A percentile compares a stretch with the other conserved stretches of the same genome.
Evolutionary conservation across 1,140 invertebrate genomes (phyloP).

Genomic region (Platorchestia sp.): DNA sequence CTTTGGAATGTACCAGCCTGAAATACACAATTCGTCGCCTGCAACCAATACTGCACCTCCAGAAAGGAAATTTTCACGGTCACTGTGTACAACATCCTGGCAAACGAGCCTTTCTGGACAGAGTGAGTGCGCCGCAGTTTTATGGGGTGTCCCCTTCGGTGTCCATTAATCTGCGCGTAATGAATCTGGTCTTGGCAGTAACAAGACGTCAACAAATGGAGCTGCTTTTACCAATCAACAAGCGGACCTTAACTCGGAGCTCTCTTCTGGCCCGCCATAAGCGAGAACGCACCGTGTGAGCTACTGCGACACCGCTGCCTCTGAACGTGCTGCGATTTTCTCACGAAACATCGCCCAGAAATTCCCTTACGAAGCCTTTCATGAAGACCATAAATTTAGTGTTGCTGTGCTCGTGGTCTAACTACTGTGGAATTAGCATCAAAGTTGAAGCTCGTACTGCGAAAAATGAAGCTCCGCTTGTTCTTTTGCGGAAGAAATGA

Average conservation of each 20-base stretch:
- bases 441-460: neutral
- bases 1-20: neutral
- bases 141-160: constrained; percentile 32
- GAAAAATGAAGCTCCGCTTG: neutral
- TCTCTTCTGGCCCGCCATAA: neutral
- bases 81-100: neutral
- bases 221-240: constrained; percentile 53
- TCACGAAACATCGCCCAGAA: neutral
- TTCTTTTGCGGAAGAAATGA: too few relatives aligned
- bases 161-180: constrained; percentile 47
- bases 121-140: neutral
- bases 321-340: neutral
- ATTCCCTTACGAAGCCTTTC: neutral
- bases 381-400: neutral
- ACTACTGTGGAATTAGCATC: neutral
- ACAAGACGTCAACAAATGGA: constrained; percentile 54
- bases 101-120: neutral
- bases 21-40: neutral
- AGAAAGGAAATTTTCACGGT: neutral
- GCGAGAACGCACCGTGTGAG: neutral
- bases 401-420: neutral
- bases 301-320: neutral
- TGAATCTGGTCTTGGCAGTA: constrained; percentile 53
- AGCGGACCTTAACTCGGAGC: neutral
- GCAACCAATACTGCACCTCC: neutral